A percentile compares a stretch with the other conserved stretches of the same genome.
Evolutionary conservation across 1,140 invertebrate species (phyloP).

Genomic region (Drosophila truncata): DNA sequence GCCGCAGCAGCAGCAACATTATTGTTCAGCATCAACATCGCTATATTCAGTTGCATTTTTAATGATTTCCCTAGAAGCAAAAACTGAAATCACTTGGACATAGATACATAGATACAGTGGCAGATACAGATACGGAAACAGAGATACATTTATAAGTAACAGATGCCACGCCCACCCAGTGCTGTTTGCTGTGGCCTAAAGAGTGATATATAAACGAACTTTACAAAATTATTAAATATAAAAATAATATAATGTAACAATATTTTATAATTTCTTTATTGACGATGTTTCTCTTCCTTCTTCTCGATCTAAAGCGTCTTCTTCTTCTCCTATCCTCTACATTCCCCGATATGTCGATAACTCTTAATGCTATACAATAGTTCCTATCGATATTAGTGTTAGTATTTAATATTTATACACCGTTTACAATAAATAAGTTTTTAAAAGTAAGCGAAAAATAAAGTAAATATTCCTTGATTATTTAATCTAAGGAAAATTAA

Average conservation of each 20-base stretch:
- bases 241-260: not conserved
- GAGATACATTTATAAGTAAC: conserved; percentile 28
- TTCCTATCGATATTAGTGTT: no score
- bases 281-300: no score
- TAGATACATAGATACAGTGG: conserved; percentile 1
- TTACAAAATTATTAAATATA: no score
- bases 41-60: conserved; percentile 64
- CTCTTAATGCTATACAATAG: no score
- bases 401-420: no score
- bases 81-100: conserved; percentile 32
- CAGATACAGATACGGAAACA: conserved; percentile 15
- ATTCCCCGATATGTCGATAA: no score
- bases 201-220: no score
- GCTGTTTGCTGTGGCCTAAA: not conserved
- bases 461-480: no score
- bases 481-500: no score
- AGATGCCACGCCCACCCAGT: conserved; percentile 17
- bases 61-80: conserved; percentile 71
- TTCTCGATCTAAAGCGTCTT: no score
- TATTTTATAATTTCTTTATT: no score
- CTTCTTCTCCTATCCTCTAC: no score
- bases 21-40: conserved; percentile 41
- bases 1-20: conserved; percentile 27
- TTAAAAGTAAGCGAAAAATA: not conserved
- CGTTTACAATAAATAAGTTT: not conserved